These are phyloP conservation scores for Epinotia nisella DNA, from an alignment of 2,888 invertebrate species.

Conservation along the genomic window DNA sequence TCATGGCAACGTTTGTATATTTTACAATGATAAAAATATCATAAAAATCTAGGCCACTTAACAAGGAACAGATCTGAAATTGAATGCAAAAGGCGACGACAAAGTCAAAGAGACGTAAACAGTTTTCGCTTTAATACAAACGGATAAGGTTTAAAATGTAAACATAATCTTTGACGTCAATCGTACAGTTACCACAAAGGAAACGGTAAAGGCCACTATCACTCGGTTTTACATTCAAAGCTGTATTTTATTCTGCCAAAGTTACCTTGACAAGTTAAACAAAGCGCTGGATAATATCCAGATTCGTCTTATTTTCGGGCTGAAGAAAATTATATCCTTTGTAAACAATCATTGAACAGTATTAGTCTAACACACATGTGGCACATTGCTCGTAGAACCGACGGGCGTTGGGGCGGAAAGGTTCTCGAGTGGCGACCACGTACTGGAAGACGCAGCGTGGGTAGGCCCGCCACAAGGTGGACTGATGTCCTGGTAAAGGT, in stretches of 20 bases:
- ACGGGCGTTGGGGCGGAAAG: no score
- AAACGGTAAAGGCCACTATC: neutral
- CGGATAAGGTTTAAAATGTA: no score
- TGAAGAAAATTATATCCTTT: neutral
- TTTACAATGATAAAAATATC: neutral
- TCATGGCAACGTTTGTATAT: neutral
- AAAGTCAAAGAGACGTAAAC: no score
- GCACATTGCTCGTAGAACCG: no score
- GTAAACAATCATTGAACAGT: neutral
- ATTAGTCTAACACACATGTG: no score
- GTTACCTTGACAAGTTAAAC: slow-evolving; percentile 15
- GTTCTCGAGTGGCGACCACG: no score
- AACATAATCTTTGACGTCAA: no score
- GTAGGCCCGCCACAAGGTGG: no score
- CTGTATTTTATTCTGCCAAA: slow-evolving; percentile 11
- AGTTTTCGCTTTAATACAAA: no score
- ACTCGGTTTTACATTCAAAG: slow-evolving; percentile 21
- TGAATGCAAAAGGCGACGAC: slow-evolving; percentile 17
- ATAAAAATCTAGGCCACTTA: slow-evolving; percentile 12
- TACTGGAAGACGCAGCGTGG: no score
- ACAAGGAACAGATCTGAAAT: slow-evolving; percentile 6
- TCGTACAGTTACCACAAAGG: slow-evolving; percentile 18
- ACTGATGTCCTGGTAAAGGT: no score
- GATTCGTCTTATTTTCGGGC: neutral
- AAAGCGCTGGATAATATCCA: neutral